Percentiles rank a stretch among this genome's conserved stretches.
phyloP scores from a whole-genome alignment of 1,140 invertebrate species.

The Drosophila takahashii region DNA sequence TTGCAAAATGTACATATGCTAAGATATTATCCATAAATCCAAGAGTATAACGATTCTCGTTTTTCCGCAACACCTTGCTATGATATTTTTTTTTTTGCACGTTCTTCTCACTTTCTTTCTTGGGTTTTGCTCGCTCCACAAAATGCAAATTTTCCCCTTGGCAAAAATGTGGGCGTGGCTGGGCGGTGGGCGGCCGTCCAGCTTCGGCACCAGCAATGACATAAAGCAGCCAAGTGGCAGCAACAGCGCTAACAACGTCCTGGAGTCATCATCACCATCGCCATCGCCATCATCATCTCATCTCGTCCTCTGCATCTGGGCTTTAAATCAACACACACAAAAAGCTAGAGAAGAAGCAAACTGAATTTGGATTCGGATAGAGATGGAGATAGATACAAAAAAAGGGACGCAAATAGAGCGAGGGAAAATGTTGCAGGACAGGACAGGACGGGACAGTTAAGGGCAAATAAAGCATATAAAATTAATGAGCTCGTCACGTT shows the following conservation, averaged over 20 bases:
- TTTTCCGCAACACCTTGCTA: background rate
- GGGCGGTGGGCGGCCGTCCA: background rate
- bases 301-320: conserved; percentile 13
- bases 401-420: background rate
- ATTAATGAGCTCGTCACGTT: conserved; percentile 71
- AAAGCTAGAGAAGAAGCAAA: conserved; percentile 20
- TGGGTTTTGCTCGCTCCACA: conserved; percentile 17
- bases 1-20: too few relatives aligned
- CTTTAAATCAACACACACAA: conserved; percentile 40
- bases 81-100: background rate
- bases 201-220: conserved; percentile 69
- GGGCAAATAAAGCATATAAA: conserved; percentile 57
- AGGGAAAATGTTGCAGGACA: background rate
- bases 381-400: background rate
- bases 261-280: conserved; percentile 27
- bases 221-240: conserved; percentile 73
- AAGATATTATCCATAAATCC: background rate
- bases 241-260: conserved; percentile 49
- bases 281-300: background rate
- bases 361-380: conserved; percentile 15
- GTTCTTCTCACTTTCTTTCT: conserved; percentile 11
- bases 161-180: background rate
- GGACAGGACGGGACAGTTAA: conserved; percentile 6
- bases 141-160: conserved; percentile 65
- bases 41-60: background rate